These are phyloP conservation scores for Riparia riparia DNA, from an alignment of 2,113 vertebrate species.

Conservation along the genomic window DNA sequence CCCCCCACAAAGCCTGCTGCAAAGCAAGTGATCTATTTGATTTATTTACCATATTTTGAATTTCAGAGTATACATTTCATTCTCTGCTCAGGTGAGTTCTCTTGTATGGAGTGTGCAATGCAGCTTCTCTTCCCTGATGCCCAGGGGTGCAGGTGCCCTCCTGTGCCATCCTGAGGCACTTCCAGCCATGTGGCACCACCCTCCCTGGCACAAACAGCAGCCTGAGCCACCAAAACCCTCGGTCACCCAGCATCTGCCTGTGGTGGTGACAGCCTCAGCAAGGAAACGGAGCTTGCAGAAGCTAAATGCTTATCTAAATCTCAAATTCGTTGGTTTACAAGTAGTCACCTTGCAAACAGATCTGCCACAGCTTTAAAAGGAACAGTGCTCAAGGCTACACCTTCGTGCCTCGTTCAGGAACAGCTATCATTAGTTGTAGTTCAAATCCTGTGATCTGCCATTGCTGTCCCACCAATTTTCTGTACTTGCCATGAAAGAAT, in stretches of 20 bases:
- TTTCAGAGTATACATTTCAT: not conserved
- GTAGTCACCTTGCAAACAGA: not conserved
- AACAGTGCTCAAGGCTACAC: not conserved
- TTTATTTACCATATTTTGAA: not conserved
- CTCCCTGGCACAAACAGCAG: fast-evolving
- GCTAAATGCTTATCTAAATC: not conserved
- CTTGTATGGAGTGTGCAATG: fast-evolving
- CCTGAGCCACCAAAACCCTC: too few relatives aligned
- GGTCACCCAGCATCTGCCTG: fast-evolving
- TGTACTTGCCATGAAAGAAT: not conserved
- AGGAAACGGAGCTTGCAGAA: fast-evolving
- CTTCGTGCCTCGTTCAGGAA: not conserved
- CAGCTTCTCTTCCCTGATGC: not conserved
- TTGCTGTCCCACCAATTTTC: not conserved
- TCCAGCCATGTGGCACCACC: not conserved
- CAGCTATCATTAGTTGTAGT: not conserved
- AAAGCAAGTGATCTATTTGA: not conserved
- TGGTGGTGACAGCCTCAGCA: not conserved
- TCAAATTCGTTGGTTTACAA: not conserved
- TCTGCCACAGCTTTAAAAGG: not conserved
- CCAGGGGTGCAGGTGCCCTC: not conserved
- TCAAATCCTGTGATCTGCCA: not conserved
- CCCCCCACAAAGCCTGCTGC: not conserved
- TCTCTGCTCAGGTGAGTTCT: too few relatives aligned
- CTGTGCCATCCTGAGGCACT: not conserved